A percentile compares a stretch with the other conserved stretches of the same genome.
Evolutionary conservation across 2,797 vertebrate genomes (phyloP).

Genomic region (Neosilurus mollespiculum): DNA sequence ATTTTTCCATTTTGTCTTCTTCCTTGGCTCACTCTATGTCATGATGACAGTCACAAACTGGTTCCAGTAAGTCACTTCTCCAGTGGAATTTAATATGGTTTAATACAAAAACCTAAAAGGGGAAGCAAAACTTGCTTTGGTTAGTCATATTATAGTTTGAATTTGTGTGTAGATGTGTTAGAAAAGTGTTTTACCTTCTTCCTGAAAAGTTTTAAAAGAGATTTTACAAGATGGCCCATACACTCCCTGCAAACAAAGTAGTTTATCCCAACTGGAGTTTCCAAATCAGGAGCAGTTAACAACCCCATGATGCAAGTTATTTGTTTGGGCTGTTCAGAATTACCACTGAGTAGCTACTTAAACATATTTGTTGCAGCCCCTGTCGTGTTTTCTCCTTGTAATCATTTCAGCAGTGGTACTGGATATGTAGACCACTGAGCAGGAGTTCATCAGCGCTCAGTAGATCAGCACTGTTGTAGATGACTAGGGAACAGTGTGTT

Average conservation of each 20-base stretch:
- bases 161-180: background rate
- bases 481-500: background rate
- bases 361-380: background rate
- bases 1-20: slow-evolving; percentile 95
- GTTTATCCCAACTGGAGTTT: background rate
- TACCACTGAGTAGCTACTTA: background rate
- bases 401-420: background rate
- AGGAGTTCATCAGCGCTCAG: background rate
- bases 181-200: background rate
- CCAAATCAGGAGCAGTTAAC: background rate
- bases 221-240: background rate
- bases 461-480: background rate
- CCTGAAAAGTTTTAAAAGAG: background rate
- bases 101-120: background rate
- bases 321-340: background rate
- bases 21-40: slow-evolving; percentile 93
- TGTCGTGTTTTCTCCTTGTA: background rate
- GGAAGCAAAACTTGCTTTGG: background rate
- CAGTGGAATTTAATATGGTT: background rate
- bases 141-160: background rate
- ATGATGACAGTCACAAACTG: slow-evolving; percentile 99
- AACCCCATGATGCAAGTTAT: background rate
- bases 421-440: background rate
- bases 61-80: slow-evolving; percentile 89
- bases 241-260: background rate